Conservation (phyloP, 2,888 invertebrate species). For the Drosophila atripex region DNA sequence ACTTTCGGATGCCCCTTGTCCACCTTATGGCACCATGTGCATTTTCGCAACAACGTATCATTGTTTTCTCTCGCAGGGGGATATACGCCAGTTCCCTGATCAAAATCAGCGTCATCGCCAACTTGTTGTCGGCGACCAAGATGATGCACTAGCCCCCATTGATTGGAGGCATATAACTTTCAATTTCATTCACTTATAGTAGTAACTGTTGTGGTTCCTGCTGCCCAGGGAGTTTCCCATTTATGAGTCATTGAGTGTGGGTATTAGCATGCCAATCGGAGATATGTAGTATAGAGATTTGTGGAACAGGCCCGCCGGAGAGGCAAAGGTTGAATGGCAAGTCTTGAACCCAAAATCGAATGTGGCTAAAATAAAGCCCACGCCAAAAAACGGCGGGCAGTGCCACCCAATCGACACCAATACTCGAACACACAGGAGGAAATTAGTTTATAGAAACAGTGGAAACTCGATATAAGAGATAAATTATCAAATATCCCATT, state of each 20-base stretch:
- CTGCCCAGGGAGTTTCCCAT: slow-evolving; percentile 64
- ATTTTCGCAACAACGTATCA: slow-evolving; percentile 25
- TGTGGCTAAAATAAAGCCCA: slow-evolving; percentile 21
- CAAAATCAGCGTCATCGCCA: slow-evolving; percentile 38
- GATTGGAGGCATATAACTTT: slow-evolving; percentile 61
- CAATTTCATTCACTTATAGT: slow-evolving; percentile 65
- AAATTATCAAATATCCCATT: neutral
- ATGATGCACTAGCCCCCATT: slow-evolving; percentile 52
- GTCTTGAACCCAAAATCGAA: slow-evolving; percentile 26
- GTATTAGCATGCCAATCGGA: slow-evolving; percentile 53
- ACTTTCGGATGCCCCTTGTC: neutral
- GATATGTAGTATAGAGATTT: slow-evolving; percentile 34
- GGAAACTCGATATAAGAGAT: neutral
- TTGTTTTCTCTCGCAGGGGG: slow-evolving; percentile 5
- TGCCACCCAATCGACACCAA: too few species aligned
- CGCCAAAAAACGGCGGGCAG: neutral
- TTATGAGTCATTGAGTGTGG: slow-evolving; percentile 56
- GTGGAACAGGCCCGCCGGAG: slow-evolving; percentile 2
- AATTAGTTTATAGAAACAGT: slow-evolving; percentile 14
- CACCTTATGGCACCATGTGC: slow-evolving; percentile 16
- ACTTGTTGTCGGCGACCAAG: slow-evolving; percentile 12
- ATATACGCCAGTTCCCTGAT: slow-evolving; percentile 29
- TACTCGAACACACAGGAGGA: too few species aligned
- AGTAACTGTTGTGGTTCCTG: slow-evolving; percentile 15
- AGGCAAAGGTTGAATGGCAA: slow-evolving; percentile 24